Conservation (phyloP, 2,888 invertebrate species). For the Polydrusus cervinus region DNA sequence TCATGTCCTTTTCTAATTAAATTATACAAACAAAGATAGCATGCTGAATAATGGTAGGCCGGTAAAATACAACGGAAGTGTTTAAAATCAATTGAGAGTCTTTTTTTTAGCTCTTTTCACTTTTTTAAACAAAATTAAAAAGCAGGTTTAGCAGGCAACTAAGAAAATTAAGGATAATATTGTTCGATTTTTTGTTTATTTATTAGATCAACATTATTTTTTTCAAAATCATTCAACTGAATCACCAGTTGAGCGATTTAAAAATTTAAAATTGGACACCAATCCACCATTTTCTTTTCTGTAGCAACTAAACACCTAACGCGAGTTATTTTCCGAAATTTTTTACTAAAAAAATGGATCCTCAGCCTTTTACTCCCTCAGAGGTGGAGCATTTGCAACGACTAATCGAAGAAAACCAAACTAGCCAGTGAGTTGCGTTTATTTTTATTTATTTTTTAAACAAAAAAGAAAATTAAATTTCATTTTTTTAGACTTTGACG, state of each 20-base stretch:
- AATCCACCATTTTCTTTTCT: constrained; percentile 30
- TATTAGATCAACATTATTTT: background rate
- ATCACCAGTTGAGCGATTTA: background rate
- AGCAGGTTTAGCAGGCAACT: background rate
- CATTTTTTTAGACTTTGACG: constrained; percentile 37
- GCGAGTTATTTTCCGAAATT: constrained; percentile 9
- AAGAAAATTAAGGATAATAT: background rate
- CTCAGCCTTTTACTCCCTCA: constrained; percentile 26
- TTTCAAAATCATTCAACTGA: constrained; percentile 1
- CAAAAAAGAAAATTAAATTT: constrained; percentile 36
- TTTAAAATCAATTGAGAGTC: constrained; percentile 4
- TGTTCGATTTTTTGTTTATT: background rate
- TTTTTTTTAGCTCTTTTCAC: constrained; percentile 10
- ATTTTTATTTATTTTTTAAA: constrained; percentile 34
- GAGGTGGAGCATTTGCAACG: constrained; percentile 40
- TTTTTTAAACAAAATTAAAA: constrained; percentile 22
- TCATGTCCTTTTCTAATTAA: background rate
- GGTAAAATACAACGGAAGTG: background rate
- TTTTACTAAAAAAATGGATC: constrained; percentile 32
- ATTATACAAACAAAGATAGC: background rate
- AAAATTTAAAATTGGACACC: constrained; percentile 2
- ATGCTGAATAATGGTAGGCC: background rate
- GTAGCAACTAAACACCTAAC: constrained; percentile 30
- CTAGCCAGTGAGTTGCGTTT: constrained; percentile 42
- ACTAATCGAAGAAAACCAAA: constrained; percentile 36